Base-by-base conservation (phyloP, 2,888 invertebrate genomes). In the Clostera curtula region DNA sequence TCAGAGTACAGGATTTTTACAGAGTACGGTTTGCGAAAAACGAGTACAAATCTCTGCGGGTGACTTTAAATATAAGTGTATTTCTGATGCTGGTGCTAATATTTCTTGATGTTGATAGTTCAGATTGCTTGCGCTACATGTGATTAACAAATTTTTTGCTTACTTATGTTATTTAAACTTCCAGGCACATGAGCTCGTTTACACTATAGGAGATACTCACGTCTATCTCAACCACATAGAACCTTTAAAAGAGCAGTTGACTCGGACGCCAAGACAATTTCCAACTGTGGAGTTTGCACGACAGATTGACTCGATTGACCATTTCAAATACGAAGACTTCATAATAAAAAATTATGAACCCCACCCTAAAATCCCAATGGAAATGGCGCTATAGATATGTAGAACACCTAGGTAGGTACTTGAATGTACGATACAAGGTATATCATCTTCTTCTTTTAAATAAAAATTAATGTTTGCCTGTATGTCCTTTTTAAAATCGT, bases 191-290 rank as follows among this genome's bases (percentile, higher is more conserved):
- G 96, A 97, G 38, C 95, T 98, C 62, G 85, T 97, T 2, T 97
- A 97, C 66, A 93, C 94, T 0, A 84, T 96, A 43, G 97, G 97
- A 3, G 97, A 98, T 73, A 91, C 95, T 21, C 97, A 98, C 74
- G 89, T 98, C 2, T 98, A 98, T 62, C 68, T 87, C 5, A 96
- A 94, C 64, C 97, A 98, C 62, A 75, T 94, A 7, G 90, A 92
- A 19, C 90, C 94, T 13, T 13, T 22, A 2, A 22, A 13, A 8
- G n/a, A 9, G 5, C 22, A 22, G 13, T 8, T 22, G 12, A 3
- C 12, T 13, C n/a, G 22, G 7, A 8, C 12, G 13, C 13, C 13
- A 1, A 22, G 6, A n/a, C 13, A 12, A 8, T 22, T 22, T 9
- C 22, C 22, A 5, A 21, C 12, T 8, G n/a, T 22, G 9, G 4